A percentile compares a stretch with the other conserved stretches of the same genome.
These are phyloP conservation scores for Sminthurinus signatus DNA, from an alignment of 1,140 invertebrate genomes.

Conservation along the genomic window DNA sequence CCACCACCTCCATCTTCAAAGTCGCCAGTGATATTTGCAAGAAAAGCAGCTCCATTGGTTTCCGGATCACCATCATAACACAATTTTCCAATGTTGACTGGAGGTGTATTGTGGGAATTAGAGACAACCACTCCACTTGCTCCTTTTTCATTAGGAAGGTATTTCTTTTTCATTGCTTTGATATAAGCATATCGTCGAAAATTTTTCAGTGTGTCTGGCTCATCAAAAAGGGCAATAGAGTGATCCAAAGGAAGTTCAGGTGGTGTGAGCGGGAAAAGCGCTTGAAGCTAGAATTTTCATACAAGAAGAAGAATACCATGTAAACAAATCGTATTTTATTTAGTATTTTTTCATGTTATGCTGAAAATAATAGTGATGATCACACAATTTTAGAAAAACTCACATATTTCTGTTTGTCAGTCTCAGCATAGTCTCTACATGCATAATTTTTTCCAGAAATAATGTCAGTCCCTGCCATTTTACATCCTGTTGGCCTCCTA, in stretches of 20 bases:
- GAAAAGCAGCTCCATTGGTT: neutral
- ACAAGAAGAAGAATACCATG: neutral
- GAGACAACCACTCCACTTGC: neutral
- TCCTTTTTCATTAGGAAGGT: neutral
- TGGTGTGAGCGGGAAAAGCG: neutral
- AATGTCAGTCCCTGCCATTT: neutral
- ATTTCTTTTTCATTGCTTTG: neutral
- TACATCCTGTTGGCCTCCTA: neutral
- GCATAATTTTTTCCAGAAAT: neutral
- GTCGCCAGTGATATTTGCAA: too few relatives aligned
- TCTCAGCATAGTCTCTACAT: neutral
- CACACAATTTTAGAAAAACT: neutral
- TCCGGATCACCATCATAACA: neutral
- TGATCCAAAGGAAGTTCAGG: neutral
- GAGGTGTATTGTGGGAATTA: neutral
- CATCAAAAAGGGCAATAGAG: neutral
- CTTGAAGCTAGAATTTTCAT: slow-evolving; percentile 4
- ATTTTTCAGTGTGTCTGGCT: neutral
- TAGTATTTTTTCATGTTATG: neutral
- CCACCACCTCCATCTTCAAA: too few relatives aligned
- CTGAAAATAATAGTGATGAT: neutral
- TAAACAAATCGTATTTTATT: neutral
- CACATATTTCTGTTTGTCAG: neutral
- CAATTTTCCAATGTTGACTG: neutral
- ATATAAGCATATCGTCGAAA: neutral